These are phyloP conservation scores for Triplophysa dalaica DNA, from an alignment of 2,113 vertebrate species.

Conservation along the genomic window DNA sequence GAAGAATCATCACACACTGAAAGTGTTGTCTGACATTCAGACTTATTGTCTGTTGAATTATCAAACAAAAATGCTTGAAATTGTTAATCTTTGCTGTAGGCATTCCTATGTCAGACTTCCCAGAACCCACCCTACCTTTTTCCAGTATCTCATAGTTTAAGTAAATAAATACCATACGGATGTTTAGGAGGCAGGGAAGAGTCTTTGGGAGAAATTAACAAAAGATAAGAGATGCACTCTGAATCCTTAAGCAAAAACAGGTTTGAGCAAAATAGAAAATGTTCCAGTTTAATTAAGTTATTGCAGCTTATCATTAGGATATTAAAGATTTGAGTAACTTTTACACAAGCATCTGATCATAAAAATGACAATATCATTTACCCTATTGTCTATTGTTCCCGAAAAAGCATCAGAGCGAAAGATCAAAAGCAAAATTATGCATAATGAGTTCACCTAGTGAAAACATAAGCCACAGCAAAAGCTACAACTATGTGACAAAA, in stretches of 20 bases:
- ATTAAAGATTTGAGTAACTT: too few species aligned
- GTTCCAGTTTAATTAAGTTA: background rate
- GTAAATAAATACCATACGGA: slow-evolving; percentile 52
- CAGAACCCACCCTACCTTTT: slow-evolving; percentile 40
- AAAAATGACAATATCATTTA: too few species aligned
- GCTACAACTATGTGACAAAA: slow-evolving; percentile 39
- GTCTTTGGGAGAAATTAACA: slow-evolving; percentile 18
- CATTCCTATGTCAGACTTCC: slow-evolving; percentile 46
- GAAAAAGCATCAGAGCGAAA: too few species aligned
- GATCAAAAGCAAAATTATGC: background rate
- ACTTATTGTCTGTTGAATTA: slow-evolving; percentile 12
- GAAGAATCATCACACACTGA: background rate
- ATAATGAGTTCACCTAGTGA: background rate
- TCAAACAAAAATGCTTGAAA: slow-evolving; percentile 32
- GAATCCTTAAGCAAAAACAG: background rate
- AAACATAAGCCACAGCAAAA: slow-evolving; percentile 19
- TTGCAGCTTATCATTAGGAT: background rate
- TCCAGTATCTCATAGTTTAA: slow-evolving; percentile 44
- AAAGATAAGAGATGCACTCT: slow-evolving; percentile 27
- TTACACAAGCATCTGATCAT: too few species aligned
- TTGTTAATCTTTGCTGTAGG: slow-evolving; percentile 40
- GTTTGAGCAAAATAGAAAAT: background rate
- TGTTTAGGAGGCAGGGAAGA: slow-evolving; percentile 42
- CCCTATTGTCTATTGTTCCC: too few species aligned
- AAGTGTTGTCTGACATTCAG: background rate